Evolutionary conservation across 2,113 vertebrate genomes (phyloP).

Genomic region (Paracanthobrama guichenoti): DNA sequence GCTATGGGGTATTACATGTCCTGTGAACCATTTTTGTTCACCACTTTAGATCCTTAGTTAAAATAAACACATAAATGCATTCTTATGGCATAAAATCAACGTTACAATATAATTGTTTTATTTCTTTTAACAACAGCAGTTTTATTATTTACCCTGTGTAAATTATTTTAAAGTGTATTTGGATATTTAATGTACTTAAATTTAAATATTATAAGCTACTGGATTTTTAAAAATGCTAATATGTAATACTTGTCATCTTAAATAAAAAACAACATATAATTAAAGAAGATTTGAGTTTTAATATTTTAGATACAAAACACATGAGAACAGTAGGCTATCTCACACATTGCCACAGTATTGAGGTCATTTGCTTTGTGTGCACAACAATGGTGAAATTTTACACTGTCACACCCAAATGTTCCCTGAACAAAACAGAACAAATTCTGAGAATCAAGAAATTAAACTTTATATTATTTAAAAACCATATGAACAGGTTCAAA

Average conservation of each 20-base stretch:
- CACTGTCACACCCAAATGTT: slow-evolving; percentile 28
- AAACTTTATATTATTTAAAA: neutral
- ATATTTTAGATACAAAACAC: neutral
- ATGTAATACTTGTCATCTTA: neutral
- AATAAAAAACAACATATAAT: neutral
- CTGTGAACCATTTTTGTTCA: neutral
- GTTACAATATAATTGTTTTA: neutral
- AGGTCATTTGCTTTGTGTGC: slow-evolving; percentile 49
- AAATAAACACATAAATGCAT: neutral
- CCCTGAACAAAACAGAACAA: neutral
- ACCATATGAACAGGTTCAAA: neutral
- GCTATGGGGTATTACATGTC: slow-evolving; percentile 42
- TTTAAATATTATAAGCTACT: neutral
- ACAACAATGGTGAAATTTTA: slow-evolving; percentile 48
- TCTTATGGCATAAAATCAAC: neutral
- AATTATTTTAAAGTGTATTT: neutral
- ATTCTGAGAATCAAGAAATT: neutral
- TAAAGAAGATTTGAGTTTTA: neutral
- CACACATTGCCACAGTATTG: slow-evolving; percentile 28
- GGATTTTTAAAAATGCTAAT: neutral
- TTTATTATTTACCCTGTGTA: neutral
- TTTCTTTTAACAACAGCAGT: neutral
- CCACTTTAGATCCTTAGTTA: neutral
- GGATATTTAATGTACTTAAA: neutral
- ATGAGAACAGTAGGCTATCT: neutral